phyloP scores from a whole-genome alignment of 2,888 invertebrate species.

The Chironomus tentans region DNA sequence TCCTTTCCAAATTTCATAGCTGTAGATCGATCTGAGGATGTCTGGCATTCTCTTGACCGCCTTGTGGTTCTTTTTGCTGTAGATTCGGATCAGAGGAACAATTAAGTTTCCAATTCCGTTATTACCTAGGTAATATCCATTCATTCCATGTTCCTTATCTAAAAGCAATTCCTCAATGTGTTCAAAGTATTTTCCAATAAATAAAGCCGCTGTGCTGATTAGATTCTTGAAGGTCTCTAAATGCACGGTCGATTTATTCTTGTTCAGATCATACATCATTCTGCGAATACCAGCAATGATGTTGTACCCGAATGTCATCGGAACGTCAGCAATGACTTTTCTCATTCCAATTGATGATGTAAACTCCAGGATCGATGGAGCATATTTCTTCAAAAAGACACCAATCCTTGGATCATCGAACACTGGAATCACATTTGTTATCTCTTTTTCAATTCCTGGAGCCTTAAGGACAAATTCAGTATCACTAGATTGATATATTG shows the following conservation, averaged over 20 bases:
- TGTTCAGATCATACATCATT: not conserved
- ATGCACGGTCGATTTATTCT: not conserved
- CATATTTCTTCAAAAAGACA: slow-evolving; percentile 1
- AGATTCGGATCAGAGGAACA: not conserved
- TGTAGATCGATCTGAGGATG: not conserved
- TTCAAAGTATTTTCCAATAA: not conserved
- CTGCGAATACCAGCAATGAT: not conserved
- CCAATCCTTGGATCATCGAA: slow-evolving; percentile 8
- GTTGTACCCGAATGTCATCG: slow-evolving; percentile 1
- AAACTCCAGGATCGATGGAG: not conserved
- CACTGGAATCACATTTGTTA: slow-evolving; percentile 3
- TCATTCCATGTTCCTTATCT: not conserved
- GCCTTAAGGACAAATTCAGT: not conserved
- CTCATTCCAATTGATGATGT: slow-evolving; percentile 2
- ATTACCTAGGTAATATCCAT: not conserved
- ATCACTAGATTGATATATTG: not conserved
- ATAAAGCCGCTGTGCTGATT: not conserved
- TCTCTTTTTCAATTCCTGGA: not conserved
- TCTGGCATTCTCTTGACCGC: not conserved
- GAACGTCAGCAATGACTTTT: not conserved
- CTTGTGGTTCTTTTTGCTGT: not conserved
- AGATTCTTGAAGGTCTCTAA: not conserved
- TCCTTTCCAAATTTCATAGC: not conserved
- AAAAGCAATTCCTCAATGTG: not conserved
- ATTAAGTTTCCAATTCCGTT: not conserved